phyloP scores from a whole-genome alignment of 1,140 invertebrate species.

The Drosophila willistoni region DNA sequence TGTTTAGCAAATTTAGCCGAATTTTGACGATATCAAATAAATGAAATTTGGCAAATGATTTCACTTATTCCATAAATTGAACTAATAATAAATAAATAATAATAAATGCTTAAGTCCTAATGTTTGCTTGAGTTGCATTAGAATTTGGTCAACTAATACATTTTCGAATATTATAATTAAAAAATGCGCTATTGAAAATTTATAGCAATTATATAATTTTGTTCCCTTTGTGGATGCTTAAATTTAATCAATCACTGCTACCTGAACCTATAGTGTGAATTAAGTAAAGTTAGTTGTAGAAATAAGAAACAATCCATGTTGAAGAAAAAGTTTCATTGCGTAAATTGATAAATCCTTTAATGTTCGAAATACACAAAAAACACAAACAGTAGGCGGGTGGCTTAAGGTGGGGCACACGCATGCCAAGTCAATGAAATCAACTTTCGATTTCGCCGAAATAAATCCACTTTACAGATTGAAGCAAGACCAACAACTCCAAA shows the following conservation, averaged over 20 bases:
- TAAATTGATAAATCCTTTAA: conserved; percentile 80
- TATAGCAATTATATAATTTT: too few relatives aligned
- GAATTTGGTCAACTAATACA: too few relatives aligned
- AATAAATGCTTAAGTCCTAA: too few relatives aligned
- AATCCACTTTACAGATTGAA: conserved; percentile 75
- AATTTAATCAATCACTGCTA: conserved; percentile 69
- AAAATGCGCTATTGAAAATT: too few relatives aligned
- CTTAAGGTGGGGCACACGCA: background rate
- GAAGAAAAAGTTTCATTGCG: conserved; percentile 56
- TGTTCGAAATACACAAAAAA: conserved; percentile 32
- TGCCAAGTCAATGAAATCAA: conserved; percentile 51
- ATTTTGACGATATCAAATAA: background rate
- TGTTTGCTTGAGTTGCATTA: too few relatives aligned
- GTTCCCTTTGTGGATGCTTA: background rate
- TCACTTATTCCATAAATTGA: too few relatives aligned
- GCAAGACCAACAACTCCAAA: conserved; percentile 3
- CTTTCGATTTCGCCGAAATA: conserved; percentile 78
- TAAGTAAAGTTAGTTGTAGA: conserved; percentile 39
- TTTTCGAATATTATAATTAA: too few relatives aligned
- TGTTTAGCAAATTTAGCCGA: background rate
- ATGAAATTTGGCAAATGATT: background rate
- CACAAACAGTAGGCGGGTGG: conserved; percentile 1
- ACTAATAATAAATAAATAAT: too few relatives aligned
- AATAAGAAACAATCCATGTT: conserved; percentile 24
- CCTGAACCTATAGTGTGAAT: background rate